phyloP scores from a whole-genome alignment of 1,140 invertebrate genomes.

The Cylas formicarius region DNA sequence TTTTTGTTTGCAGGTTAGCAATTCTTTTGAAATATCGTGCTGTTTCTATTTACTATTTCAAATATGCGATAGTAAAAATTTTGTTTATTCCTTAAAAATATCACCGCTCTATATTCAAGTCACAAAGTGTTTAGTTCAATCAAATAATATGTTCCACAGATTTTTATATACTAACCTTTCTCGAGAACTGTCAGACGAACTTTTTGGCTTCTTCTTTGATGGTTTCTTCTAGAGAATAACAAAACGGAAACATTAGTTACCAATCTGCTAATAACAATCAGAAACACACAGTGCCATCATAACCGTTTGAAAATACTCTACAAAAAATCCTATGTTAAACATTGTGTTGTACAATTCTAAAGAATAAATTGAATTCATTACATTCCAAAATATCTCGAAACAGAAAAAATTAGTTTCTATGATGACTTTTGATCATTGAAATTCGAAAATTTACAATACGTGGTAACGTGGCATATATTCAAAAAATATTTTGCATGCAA shows the following conservation, averaged over 20 bases:
- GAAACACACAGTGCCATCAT: not conserved
- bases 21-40: no score
- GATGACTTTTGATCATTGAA: slow-evolving; percentile 3
- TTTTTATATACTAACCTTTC: slow-evolving; percentile 29
- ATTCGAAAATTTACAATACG: not conserved
- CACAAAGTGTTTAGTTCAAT: no score
- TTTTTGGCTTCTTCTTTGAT: slow-evolving; percentile 15
- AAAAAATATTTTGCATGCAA: slow-evolving; percentile 29
- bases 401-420: not conserved
- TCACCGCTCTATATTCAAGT: no score
- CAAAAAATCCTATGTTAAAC: not conserved
- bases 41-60: no score
- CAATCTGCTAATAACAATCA: not conserved
- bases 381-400: not conserved
- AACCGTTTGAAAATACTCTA: no score
- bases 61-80: no score
- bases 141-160: no score
- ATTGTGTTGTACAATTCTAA: not conserved
- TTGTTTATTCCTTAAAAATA: no score
- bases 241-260: not conserved
- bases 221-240: slow-evolving; percentile 20
- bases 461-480: no score
- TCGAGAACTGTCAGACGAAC: slow-evolving; percentile 23
- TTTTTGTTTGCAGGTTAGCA: no score
- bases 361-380: not conserved